Percentiles rank a stretch among this genome's conserved stretches.
phyloP scores from a whole-genome alignment of 2,113 vertebrate genomes.

The Lophura nycthemera region DNA sequence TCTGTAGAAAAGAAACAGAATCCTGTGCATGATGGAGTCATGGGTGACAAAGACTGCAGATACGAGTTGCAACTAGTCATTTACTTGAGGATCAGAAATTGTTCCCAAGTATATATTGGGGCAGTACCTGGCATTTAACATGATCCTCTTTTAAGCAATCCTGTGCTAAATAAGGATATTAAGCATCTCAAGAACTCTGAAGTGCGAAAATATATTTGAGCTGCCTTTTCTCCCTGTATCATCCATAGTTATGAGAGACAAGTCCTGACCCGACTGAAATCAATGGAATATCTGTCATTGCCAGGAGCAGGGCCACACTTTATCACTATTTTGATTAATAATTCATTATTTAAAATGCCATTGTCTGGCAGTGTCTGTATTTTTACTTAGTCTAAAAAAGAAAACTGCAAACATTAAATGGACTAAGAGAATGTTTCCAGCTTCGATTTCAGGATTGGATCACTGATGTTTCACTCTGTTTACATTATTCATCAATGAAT shows the following conservation, averaged over 20 bases:
- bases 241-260: neutral
- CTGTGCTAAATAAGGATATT: neutral
- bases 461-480: neutral
- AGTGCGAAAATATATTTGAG: conserved; percentile 15
- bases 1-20: conserved; percentile 32
- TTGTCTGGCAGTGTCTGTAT: neutral
- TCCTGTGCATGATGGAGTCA: neutral
- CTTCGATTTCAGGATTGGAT: neutral
- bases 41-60: conserved; percentile 17
- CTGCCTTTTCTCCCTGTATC: neutral
- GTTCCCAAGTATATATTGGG: conserved; percentile 3
- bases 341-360: neutral
- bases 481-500: neutral
- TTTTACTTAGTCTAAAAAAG: neutral
- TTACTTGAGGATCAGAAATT: conserved; percentile 25
- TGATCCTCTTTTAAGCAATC: neutral
- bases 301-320: neutral
- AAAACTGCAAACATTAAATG: neutral
- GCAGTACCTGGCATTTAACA: neutral
- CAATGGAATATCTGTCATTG: conserved; percentile 18
- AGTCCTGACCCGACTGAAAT: neutral
- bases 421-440: neutral
- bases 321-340: conserved; percentile 24
- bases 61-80: conserved; percentile 17
- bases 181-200: neutral